These are phyloP conservation scores for Yoshiicerus persimilis DNA, from an alignment of 1,140 invertebrate species.

Conservation along the genomic window DNA sequence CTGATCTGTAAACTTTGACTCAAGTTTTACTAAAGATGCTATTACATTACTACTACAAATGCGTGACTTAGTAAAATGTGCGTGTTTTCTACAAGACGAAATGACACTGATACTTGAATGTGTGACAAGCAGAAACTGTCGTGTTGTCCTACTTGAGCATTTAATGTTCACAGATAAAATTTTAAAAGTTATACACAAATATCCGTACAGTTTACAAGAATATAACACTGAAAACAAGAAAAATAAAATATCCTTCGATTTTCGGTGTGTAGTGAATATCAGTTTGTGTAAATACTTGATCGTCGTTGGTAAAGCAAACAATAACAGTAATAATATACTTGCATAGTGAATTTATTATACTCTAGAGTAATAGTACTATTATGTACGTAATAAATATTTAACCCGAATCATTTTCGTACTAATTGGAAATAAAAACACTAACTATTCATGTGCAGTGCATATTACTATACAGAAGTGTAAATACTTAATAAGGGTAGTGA, in stretches of 20 bases:
- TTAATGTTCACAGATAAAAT: no score
- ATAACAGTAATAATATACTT: no score
- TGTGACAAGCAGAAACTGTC: not conserved
- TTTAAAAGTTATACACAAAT: no score
- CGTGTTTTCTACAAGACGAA: not conserved
- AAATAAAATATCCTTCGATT: not conserved
- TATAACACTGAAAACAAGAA: not conserved
- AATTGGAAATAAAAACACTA: not conserved
- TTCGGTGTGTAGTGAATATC: not conserved
- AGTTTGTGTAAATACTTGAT: not conserved
- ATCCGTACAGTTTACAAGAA: not conserved
- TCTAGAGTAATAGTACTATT: no score
- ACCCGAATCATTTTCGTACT: not conserved
- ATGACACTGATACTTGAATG: not conserved
- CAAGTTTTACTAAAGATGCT: not conserved
- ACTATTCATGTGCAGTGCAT: not conserved
- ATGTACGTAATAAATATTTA: not conserved
- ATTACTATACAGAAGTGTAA: not conserved
- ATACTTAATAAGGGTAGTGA: not conserved
- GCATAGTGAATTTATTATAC: no score
- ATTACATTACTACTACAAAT: not conserved
- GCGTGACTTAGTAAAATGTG: not conserved
- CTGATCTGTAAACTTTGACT: conserved; percentile 1
- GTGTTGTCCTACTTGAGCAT: no score
- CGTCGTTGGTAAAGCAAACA: no score